phyloP scores from a whole-genome alignment of 2,113 vertebrate species.

The Phrynosoma blainvillii region DNA sequence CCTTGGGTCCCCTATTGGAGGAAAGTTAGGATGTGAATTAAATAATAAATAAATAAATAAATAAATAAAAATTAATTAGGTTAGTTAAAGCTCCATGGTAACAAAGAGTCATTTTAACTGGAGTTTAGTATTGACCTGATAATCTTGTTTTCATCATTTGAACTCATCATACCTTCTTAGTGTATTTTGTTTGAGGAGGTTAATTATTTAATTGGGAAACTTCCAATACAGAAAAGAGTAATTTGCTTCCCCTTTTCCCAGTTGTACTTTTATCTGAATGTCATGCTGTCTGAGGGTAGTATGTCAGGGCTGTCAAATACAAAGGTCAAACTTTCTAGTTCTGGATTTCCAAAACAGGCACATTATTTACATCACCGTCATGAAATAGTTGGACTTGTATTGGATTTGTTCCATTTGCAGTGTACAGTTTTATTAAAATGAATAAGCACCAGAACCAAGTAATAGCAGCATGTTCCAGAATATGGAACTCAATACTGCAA shows the following conservation, averaged over 20 bases:
- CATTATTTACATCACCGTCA: slow-evolving; percentile 7
- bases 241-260: neutral
- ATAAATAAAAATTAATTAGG: neutral
- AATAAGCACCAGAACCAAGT: neutral
- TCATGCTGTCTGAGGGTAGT: slow-evolving; percentile 11
- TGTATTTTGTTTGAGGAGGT: slow-evolving; percentile 31
- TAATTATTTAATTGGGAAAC: slow-evolving; percentile 23
- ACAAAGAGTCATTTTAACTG: neutral
- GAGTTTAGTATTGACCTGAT: neutral
- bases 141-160: neutral
- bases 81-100: neutral
- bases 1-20: neutral
- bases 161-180: slow-evolving; percentile 28
- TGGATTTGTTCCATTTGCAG: slow-evolving; percentile 13
- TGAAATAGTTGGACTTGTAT: neutral
- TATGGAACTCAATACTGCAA: neutral
- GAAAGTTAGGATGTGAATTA: neutral
- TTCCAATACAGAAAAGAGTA: slow-evolving; percentile 30
- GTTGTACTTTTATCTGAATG: slow-evolving; percentile 14
- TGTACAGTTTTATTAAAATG: neutral
- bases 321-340: slow-evolving; percentile 29
- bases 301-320: slow-evolving; percentile 42
- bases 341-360: slow-evolving; percentile 33
- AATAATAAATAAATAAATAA: neutral
- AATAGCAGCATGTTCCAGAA: neutral